Percentiles rank a stretch among this genome's conserved stretches.
These are phyloP conservation scores for Leptopilina drosophilae DNA, from an alignment of 2,888 invertebrate species.

Conservation along the genomic window DNA sequence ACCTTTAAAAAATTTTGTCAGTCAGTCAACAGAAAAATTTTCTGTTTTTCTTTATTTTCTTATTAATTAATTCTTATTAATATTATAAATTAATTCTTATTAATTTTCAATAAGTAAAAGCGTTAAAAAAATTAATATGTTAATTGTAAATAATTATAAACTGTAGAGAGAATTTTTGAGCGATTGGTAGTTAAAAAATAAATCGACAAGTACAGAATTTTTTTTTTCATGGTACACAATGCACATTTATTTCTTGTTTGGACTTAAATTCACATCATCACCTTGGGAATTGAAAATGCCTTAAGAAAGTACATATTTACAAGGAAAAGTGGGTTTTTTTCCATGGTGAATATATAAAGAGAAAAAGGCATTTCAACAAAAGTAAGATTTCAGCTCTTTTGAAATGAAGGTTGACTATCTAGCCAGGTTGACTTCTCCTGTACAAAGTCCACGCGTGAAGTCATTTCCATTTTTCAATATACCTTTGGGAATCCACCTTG, in stretches of 20 bases:
- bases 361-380: constrained; percentile 16
- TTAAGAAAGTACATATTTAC: constrained; percentile 14
- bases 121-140: no score
- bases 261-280: not conserved
- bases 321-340: not conserved
- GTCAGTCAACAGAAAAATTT: no score
- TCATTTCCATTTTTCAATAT: constrained; percentile 28
- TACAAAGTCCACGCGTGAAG: constrained; percentile 20
- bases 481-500: not conserved
- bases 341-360: not conserved
- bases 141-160: no score
- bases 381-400: constrained; percentile 25
- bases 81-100: no score
- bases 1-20: no score
- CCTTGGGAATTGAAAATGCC: constrained; percentile 7
- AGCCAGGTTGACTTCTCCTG: constrained; percentile 3
- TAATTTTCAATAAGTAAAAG: no score
- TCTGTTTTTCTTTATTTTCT: no score
- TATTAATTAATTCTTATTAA: no score
- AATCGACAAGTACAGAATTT: not conserved
- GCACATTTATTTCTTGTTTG: not conserved
- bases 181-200: no score
- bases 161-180: no score
- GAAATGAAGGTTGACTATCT: constrained; percentile 3
- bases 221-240: not conserved